These are phyloP conservation scores for Hirtodrosophila duncani DNA, from an alignment of 2,888 invertebrate genomes.

Conservation along the genomic window DNA sequence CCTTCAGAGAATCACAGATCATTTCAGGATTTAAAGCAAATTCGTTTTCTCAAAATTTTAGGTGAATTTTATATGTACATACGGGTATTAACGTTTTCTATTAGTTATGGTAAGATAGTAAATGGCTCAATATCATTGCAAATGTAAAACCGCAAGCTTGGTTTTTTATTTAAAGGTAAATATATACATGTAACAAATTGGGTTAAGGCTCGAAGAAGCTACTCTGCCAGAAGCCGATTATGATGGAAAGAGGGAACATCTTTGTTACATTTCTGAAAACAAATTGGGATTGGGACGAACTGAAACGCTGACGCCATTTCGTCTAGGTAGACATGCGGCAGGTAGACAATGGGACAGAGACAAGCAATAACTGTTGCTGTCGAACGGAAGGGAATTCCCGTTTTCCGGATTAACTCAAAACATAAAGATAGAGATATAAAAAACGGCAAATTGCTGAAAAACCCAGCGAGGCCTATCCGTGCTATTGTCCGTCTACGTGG, in stretches of 20 bases:
- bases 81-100: no score
- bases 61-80: no score
- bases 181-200: slow-evolving; percentile 60
- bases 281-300: no score
- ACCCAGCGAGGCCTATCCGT: slow-evolving; percentile 32
- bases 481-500: slow-evolving; percentile 1
- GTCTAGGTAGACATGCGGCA: slow-evolving; percentile 30
- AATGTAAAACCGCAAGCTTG: slow-evolving; percentile 56
- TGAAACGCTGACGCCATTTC: slow-evolving; percentile 39
- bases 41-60: no score
- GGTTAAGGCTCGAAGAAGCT: slow-evolving; percentile 15
- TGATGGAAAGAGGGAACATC: no score
- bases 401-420: slow-evolving; percentile 57
- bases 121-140: slow-evolving; percentile 63
- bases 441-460: slow-evolving; percentile 7
- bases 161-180: slow-evolving; percentile 65
- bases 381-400: slow-evolving; percentile 71
- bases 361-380: no score
- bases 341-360: slow-evolving; percentile 3
- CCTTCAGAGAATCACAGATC: no score
- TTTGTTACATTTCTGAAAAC: slow-evolving; percentile 19
- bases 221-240: no score
- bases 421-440: slow-evolving; percentile 35
- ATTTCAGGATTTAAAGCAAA: no score
- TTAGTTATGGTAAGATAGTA: slow-evolving; percentile 61